Base-by-base conservation (phyloP, 2,113 vertebrate genomes). In the Cromileptes altivelis region DNA sequence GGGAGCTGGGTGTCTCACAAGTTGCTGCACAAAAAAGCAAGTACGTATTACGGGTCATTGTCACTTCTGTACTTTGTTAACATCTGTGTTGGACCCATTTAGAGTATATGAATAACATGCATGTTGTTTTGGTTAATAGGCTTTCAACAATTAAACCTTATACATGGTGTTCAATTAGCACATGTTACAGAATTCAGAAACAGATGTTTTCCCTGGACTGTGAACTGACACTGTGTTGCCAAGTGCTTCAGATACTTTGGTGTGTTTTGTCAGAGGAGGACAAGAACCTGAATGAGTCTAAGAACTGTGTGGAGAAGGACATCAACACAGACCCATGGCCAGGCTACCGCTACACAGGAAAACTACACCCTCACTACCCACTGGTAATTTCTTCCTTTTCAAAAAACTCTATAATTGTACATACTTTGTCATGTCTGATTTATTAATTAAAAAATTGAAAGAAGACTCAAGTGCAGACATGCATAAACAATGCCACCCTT, bases 1-100 rank as follows among this genome's bases (percentile, higher is more conserved):
- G 98, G 98, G 93, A 99, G 98, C 92, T 99, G 98, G 98, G 95
- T 93, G 4, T 97, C 97, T 90, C 98, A 99, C 93, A 99, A 99
- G 92, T 88, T 98, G 90, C 89, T 99, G 68, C 98, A 99, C 94
- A 99, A 99, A 95, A 99, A 98, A 99, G 98, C 98, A 96, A 99
- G 98, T 99, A 97, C 90, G 98, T 96, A 70, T 82, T 21, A 45
- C 9, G 1, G n/a, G 42, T 61, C 18, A 14, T 42, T 50, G 11
- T 21, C 25, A 23, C 1, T 68, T 33, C 12, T n/a, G 27, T 49
- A 5, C 3, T 47, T 15, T 42, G 8, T 56, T 64, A 2, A 64
- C 9, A 57, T 27, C 9, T 62, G 13, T 49, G 25, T 4, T 17
- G 6, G 50, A 33, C 2, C 25, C 17, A 1, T 21, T 45, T 42